Evolutionary conservation across 2,888 invertebrate species (phyloP).

Genomic region (Pyrochroa serraticornis): DNA sequence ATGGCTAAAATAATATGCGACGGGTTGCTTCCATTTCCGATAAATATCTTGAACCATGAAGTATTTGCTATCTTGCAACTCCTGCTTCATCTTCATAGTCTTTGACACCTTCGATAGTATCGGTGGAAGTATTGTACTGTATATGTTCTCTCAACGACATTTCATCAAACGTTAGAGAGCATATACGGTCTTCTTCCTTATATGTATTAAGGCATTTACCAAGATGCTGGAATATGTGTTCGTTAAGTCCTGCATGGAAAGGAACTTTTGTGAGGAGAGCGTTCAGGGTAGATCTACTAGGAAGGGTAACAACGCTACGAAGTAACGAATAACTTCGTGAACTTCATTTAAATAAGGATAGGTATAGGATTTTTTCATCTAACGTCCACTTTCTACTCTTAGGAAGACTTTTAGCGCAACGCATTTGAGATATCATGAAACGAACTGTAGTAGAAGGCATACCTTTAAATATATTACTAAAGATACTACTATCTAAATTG

Average conservation of each 20-base stretch:
- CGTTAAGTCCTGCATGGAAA: no score
- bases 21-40: constrained; percentile 33
- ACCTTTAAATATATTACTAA: no score
- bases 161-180: constrained; percentile 29
- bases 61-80: no score
- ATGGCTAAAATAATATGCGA: constrained; percentile 33
- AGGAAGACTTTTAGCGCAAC: constrained; percentile 7
- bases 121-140: constrained; percentile 20
- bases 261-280: constrained; percentile 18
- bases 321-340: constrained; percentile 13
- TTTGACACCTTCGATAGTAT: constrained; percentile 30
- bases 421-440: constrained; percentile 27
- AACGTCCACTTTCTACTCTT: constrained; percentile 17
- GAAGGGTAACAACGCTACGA: constrained; percentile 21
- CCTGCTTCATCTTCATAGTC: constrained; percentile 19
- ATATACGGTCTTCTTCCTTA: no score
- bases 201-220: no score
- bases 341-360: no score
- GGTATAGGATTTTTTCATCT: constrained; percentile 20
- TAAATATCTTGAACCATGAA: no score
- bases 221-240: no score
- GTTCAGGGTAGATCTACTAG: constrained; percentile 15
- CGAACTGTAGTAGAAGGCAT: no score
- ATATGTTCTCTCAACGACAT: constrained; percentile 33
- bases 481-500: no score